These are phyloP conservation scores for Nibea albiflora DNA, from an alignment of 2,113 vertebrate species.

Conservation along the genomic window DNA sequence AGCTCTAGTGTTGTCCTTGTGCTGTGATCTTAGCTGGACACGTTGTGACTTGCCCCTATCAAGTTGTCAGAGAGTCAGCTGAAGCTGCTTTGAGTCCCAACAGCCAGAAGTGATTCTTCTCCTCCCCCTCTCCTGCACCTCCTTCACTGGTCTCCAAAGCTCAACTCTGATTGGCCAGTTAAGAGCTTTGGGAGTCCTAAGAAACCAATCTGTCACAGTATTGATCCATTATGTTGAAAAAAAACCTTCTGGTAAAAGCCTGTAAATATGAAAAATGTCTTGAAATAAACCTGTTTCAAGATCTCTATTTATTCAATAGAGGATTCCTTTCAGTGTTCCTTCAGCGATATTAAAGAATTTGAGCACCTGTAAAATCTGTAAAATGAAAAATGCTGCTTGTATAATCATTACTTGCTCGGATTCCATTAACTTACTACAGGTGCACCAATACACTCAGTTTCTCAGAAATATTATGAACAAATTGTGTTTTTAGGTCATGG, in stretches of 20 bases:
- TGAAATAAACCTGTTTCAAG: not conserved
- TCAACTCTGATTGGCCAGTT: slow-evolving; percentile 4
- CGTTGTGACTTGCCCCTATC: slow-evolving; percentile 46
- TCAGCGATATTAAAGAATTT: not conserved
- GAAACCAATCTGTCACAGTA: slow-evolving; percentile 3
- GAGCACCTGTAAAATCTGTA: not conserved
- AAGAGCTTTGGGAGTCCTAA: slow-evolving; percentile 6
- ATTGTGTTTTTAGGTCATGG: not conserved
- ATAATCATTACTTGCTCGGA: not conserved
- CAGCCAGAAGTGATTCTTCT: slow-evolving; percentile 1
- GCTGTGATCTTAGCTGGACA: slow-evolving; percentile 10
- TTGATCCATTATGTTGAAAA: not conserved
- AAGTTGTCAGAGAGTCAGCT: slow-evolving; percentile 39
- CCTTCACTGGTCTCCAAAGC: not conserved
- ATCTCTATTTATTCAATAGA: not conserved
- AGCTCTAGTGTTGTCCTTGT: not conserved
- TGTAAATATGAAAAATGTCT: not conserved
- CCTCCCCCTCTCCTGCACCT: not conserved
- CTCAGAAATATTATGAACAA: not conserved
- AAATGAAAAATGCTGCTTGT: not conserved
- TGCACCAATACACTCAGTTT: not conserved
- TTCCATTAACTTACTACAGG: too few species aligned
- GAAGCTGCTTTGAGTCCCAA: slow-evolving; percentile 40
- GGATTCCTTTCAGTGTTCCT: too few species aligned
- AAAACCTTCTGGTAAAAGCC: not conserved